Evolutionary conservation across 2,888 invertebrate species (phyloP), one percentile per base, ranked within the genome.

Genomic region (Drosophila greeni): DNA sequence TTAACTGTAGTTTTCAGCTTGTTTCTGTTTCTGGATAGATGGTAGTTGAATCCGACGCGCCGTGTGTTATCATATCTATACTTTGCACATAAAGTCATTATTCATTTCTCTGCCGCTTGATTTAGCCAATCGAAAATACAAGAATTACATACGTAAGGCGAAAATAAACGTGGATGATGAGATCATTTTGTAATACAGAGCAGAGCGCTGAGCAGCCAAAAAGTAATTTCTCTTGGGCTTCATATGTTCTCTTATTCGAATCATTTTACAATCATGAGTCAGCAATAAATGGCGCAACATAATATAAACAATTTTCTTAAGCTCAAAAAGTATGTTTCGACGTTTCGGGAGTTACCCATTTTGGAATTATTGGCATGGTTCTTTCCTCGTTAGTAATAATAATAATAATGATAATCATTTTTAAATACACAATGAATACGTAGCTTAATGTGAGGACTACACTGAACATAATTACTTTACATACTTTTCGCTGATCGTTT

Each of bases 151-250:
- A 73, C 64, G 65, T 72, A 86, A 88, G 87, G 88, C 87, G 87
- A 87, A 88, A 88, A 88, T 87, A 88, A 88, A 87, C 88, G 85
- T 85, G 88, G 88, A 88, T 89, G 88, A 88, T 88, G 88, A 89
- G 88, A 88, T 88, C 88, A 88, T 87, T 86, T 84, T 77, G 73
- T 66, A 70, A 78, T 69, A 60, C 69, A 77, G 81, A 80, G 79
- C 79, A 80, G 75, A 56, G 55, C 66, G 45, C 53, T 73, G 74
- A 77, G 77, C 80, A 82, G 66, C 61, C 73, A 59, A 75, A 58
- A 53, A 62, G 39, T 40, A 53, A 14, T 56, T 55, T 23, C 18
- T 56, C 55, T 36, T 34, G 26, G 52, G 9, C 26, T 18, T 47
- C 16, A 11, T 66, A 51, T 34, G 3, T 42, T 58, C 5, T 60